These are phyloP conservation scores for Sycophila sp. DNA, from an alignment of 1,140 invertebrate genomes.

Conservation along the genomic window DNA sequence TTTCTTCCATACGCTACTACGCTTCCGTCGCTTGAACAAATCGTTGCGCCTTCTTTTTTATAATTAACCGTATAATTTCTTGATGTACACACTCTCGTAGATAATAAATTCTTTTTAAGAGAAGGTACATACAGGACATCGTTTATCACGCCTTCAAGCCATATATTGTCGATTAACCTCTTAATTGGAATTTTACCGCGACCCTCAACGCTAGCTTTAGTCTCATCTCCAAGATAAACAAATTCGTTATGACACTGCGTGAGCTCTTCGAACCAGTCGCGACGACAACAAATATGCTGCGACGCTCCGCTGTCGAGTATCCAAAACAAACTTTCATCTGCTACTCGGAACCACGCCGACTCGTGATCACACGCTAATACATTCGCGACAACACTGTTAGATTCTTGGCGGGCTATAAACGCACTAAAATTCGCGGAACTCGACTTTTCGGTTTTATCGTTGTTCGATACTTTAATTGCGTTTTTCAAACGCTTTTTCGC, in stretches of 20 bases:
- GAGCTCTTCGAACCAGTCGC: too few relatives aligned
- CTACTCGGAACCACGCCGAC: too few relatives aligned
- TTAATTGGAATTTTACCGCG: constrained; percentile 28
- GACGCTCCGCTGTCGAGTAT: too few relatives aligned
- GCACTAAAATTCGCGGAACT: too few relatives aligned
- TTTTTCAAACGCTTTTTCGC: too few relatives aligned
- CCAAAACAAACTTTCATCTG: too few relatives aligned
- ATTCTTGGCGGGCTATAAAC: too few relatives aligned
- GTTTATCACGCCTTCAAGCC: constrained; percentile 10
- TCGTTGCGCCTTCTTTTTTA: constrained; percentile 1
- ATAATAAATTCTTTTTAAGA: constrained; percentile 39
- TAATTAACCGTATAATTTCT: constrained; percentile 25
- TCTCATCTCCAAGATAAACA: constrained; percentile 23
- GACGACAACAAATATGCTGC: too few relatives aligned
- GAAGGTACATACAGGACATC: constrained; percentile 35
- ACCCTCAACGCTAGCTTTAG: not conserved
- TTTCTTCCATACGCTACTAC: constrained; percentile 34
- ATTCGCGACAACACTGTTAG: too few relatives aligned
- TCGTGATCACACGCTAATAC: too few relatives aligned
- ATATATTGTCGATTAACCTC: constrained; percentile 13
- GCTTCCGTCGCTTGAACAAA: constrained; percentile 23
- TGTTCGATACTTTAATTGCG: too few relatives aligned
- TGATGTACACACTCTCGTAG: constrained; percentile 29
- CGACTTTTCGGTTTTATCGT: too few relatives aligned
- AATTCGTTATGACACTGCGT: not conserved